Base-by-base conservation (phyloP, 2,888 invertebrate species). In the Phyto melanocephala region DNA sequence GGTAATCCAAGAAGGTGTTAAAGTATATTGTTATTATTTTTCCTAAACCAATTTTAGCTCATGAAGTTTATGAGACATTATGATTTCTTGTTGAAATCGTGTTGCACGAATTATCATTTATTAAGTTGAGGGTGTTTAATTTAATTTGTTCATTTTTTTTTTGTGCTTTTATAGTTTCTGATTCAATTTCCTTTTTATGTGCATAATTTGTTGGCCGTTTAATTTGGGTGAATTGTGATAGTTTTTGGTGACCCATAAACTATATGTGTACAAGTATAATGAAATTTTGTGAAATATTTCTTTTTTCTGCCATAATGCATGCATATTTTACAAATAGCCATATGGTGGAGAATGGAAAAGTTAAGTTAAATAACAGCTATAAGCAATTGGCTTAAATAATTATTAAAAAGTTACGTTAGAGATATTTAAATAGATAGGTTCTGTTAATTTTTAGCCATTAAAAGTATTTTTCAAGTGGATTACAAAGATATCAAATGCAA, bases 61-160 rank as follows among this genome's bases (percentile, higher is more conserved):
- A 42, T 72, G 79, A 76, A 74, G 83, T 80, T 83, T 83, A 80
- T 83, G 80, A 77, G 83, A 83, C 83, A 83, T 83, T 83, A 83
- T 83, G 77, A 83, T 80, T 83, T 83, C 62, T 72, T 62, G 80
- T 63, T 74, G 72, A 77, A 80, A 70, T 83, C 83, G 83, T 83
- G 83, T 77, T 80, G 83, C 83, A 83, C 83, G 83, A 83, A 83
- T 80, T 82, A 80, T 80, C 83, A 80, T 80, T 74, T 80, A 80
- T 80, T 77, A 60, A 83, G 80, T 83, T 56, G 83, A 83, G 83
- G 80, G 77, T 80, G 80, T 83, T 83, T 80, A 70, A 80, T 83
- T 83, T 83, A 74, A 80, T 80, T 80, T 80, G 33, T 56, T 60
- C 60, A 40, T 45, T 67, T 54, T 60, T 13, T 35, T 63, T 40